These are phyloP conservation scores for Nesidiocoris tenuis DNA, from an alignment of 2,888 invertebrate species.

Conservation along the genomic window DNA sequence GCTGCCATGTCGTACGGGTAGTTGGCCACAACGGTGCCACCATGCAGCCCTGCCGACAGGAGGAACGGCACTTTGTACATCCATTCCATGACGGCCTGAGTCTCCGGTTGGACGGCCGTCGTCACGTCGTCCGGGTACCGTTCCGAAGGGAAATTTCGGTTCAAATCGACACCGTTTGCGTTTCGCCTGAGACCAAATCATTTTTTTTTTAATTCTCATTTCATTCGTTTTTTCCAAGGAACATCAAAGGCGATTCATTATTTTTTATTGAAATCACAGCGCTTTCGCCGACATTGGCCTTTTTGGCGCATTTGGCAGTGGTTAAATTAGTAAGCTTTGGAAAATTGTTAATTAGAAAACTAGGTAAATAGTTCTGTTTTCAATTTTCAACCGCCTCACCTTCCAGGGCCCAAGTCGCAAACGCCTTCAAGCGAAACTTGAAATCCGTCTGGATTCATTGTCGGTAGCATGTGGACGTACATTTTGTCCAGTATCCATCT, in stretches of 20 bases:
- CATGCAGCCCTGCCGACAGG: slow-evolving; percentile 65
- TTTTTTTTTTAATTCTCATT: no score
- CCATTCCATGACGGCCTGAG: slow-evolving; percentile 63
- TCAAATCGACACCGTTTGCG: slow-evolving; percentile 55
- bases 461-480: slow-evolving; percentile 64
- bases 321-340: no score
- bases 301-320: no score
- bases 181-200: slow-evolving; percentile 54
- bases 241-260: no score
- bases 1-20: slow-evolving; percentile 63
- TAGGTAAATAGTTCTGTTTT: no score
- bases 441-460: slow-evolving; percentile 68
- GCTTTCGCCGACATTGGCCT: no score
- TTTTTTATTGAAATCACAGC: no score
- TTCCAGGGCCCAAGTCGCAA: slow-evolving; percentile 39
- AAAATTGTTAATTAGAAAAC: no score
- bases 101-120: slow-evolving; percentile 58
- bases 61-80: slow-evolving; percentile 61
- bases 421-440: slow-evolving; percentile 53
- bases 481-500: slow-evolving; percentile 59
- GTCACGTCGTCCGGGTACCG: slow-evolving; percentile 3
- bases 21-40: slow-evolving; percentile 67
- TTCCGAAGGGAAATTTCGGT: slow-evolving; percentile 66
- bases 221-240: no score
- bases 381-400: no score